Conservation (phyloP, 1,140 invertebrate genomes). For the Lepidotrigona ventralis region DNA sequence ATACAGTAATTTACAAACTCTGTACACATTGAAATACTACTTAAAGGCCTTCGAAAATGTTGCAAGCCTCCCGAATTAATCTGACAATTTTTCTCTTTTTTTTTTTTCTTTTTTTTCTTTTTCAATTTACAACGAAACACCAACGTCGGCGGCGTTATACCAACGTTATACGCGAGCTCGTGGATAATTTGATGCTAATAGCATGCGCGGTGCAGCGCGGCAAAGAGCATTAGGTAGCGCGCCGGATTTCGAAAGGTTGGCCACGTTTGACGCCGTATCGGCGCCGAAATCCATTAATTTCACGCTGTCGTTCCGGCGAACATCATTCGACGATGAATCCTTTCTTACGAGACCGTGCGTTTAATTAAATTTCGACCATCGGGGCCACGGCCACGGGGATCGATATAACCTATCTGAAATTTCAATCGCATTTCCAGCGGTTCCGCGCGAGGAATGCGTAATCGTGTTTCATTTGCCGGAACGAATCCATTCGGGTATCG, state of each 20-base stretch:
- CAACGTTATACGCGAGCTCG: neutral
- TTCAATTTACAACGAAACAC: too few species aligned
- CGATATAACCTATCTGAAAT: conserved; percentile 14
- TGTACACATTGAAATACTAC: too few species aligned
- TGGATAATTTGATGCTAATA: neutral
- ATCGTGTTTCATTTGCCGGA: conserved; percentile 11
- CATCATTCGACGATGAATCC: conserved; percentile 2
- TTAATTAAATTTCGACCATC: conserved; percentile 17
- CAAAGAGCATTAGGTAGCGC: neutral
- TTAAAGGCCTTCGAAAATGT: too few species aligned
- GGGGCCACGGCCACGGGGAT: neutral
- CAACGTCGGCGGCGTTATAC: too few species aligned
- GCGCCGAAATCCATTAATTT: conserved; percentile 19
- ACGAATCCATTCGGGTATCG: neutral
- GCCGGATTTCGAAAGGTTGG: neutral
- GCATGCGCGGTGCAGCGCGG: neutral
- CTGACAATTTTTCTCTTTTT: too few species aligned
- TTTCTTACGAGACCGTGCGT: neutral
- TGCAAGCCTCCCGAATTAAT: too few species aligned
- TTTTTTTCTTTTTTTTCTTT: too few species aligned
- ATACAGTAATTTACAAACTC: too few species aligned
- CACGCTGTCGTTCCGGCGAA: neutral
- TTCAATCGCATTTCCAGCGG: conserved; percentile 11
- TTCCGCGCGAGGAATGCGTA: conserved; percentile 10
- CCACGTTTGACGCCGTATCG: neutral